A percentile compares a stretch with the other conserved stretches of the same genome.
Evolutionary conservation across 2,113 vertebrate genomes (phyloP).

Genomic region (Cichladusa arquata): DNA sequence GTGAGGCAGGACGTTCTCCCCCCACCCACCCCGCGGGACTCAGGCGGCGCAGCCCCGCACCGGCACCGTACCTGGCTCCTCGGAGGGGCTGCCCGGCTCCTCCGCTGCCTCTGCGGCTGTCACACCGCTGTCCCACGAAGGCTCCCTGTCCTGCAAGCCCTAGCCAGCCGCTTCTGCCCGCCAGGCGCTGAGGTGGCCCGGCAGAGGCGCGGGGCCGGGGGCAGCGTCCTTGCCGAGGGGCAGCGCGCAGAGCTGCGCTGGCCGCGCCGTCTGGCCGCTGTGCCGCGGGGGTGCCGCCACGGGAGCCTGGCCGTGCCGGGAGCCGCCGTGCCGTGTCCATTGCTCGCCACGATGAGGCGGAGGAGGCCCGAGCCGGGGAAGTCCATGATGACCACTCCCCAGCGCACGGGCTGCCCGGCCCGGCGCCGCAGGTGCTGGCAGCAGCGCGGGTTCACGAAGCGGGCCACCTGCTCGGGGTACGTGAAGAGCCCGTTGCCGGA

Average conservation of each 20-base stretch:
- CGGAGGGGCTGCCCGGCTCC: not conserved
- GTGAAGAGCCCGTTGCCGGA: slow-evolving; percentile 81
- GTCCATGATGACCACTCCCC: slow-evolving; percentile 82
- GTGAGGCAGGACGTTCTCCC: not conserved
- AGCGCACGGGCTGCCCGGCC: slow-evolving; percentile 43
- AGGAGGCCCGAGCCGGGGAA: slow-evolving; percentile 77
- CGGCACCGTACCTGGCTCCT: not conserved
- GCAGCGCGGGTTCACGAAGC: slow-evolving; percentile 71
- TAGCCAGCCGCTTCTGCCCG: not conserved
- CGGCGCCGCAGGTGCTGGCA: slow-evolving; percentile 68
- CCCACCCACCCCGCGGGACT: not conserved
- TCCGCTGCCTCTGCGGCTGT: not conserved
- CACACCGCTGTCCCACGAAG: not conserved
- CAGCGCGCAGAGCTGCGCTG: not conserved
- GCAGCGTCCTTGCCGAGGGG: rapidly evolving
- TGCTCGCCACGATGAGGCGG: slow-evolving; percentile 78
- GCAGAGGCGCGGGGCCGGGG: not conserved
- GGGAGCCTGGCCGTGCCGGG: not conserved
- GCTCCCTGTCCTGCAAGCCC: not conserved
- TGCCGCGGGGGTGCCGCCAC: rapidly evolving
- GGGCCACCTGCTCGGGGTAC: slow-evolving; percentile 73
- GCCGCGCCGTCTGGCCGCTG: rapidly evolving
- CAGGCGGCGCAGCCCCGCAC: rapidly evolving
- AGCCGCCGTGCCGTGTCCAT: not conserved
- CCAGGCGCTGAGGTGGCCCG: rapidly evolving